Base-by-base conservation (phyloP, 1,140 invertebrate genomes). In the Drosophila equinoxialis region DNA sequence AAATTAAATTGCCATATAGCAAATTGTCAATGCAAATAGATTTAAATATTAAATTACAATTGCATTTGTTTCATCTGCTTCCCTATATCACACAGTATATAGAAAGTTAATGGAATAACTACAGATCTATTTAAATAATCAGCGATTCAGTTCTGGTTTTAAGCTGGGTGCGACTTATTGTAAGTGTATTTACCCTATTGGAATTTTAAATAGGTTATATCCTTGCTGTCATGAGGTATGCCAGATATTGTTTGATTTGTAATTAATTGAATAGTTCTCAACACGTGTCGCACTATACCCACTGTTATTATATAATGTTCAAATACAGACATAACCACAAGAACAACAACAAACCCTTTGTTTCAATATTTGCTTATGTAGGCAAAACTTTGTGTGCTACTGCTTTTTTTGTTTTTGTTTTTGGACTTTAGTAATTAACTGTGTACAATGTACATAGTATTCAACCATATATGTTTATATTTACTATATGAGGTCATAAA, bases 401-500 rank as follows among this genome's bases (percentile, higher is more conserved):
- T 20, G 14, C 8, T 58, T 59, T 41, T 51, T 54, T 42, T 41
- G 26, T 41, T 37, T n/a, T 30, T 30, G 30, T 30, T 30, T 30
- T 30, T 30, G 30, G 6, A 30, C 6, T 30, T 41, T 37, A 14
- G 23, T 41, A 20, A 45, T 71, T 61, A 48, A 20, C n/a, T 59
- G 57, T 37, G 30, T 11, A 20, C 14, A 59, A 23, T 51, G 45
- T 23, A 23, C 17, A 51, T 51, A 51, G 17, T 20, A 20, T 51
- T 51, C 11, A 51, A 23, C 17, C 45, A 23, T 51, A 23, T 51
- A 14, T 45, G 7, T 45, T 6, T 8, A 45, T 14, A 45, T 42
- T 11, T 41, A 42, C 30, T 55, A 42, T 42, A 23, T 45, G 30
- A 64, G 61, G 68, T 68, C 76, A 72, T 87, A 79, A 87, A 86